Evolutionary conservation across 2,888 invertebrate genomes (phyloP).

Genomic region (Papilio gigon): DNA sequence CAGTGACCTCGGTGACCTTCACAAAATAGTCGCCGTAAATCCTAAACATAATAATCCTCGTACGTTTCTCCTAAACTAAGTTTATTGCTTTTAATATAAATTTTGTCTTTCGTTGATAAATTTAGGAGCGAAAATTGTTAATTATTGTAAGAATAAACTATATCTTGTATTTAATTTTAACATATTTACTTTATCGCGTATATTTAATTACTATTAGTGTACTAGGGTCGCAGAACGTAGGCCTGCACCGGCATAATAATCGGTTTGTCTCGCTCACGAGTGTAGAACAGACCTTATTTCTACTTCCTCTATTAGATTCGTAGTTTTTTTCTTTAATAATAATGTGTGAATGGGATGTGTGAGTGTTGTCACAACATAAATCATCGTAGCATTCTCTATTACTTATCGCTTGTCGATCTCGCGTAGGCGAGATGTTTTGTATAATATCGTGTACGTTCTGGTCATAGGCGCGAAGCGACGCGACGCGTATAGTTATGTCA

Average conservation of each 20-base stretch:
- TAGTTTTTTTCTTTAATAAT: constrained; percentile 70
- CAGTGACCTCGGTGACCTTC: constrained; percentile 73
- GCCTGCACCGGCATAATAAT: constrained; percentile 64
- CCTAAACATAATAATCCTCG: constrained; percentile 67
- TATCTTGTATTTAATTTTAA: constrained; percentile 64
- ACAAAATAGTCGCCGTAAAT: constrained; percentile 78
- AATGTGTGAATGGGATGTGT: constrained; percentile 69
- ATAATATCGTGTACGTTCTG: constrained; percentile 78
- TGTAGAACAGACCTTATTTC: constrained; percentile 67
- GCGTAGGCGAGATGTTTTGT: constrained; percentile 63
- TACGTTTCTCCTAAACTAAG: constrained; percentile 61
- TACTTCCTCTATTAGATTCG: constrained; percentile 68
- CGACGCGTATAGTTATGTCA: constrained; percentile 64
- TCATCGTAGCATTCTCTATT: constrained; percentile 62
- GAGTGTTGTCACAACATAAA: constrained; percentile 72
- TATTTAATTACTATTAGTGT: constrained; percentile 61
- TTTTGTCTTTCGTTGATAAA: constrained; percentile 69
- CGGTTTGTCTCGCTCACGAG: constrained; percentile 64
- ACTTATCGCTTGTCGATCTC: constrained; percentile 60
- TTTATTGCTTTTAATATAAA: constrained; percentile 63
- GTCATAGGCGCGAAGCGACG: constrained; percentile 73
- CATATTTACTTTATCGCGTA: constrained; percentile 60
- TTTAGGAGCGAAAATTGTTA: constrained; percentile 77
- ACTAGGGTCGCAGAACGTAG: constrained; percentile 60
- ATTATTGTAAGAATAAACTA: constrained; percentile 66